A percentile compares a stretch with the other conserved stretches of the same genome.
These are phyloP conservation scores for Petrosia ficiformis DNA, from an alignment of 37 sponge, comb jelly and placozoan species.

Conservation along the genomic window DNA sequence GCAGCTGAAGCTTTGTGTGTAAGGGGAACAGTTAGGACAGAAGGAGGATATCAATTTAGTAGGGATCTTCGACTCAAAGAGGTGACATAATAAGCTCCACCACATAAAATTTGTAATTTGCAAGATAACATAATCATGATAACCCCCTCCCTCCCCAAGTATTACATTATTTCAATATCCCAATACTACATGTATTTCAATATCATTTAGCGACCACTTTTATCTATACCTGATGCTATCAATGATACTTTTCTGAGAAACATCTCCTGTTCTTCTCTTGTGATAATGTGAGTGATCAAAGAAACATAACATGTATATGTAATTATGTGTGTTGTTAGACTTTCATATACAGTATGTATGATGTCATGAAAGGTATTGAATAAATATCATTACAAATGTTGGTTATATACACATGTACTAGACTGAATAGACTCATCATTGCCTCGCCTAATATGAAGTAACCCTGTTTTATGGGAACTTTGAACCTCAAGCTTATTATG, in stretches of 20 bases:
- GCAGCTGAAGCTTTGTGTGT: slow-evolving; percentile 19
- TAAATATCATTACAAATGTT: no score
- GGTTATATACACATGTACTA: no score
- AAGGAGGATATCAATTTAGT: slow-evolving; percentile 47
- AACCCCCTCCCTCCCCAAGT: not conserved
- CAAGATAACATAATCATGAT: not conserved
- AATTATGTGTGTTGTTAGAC: no score
- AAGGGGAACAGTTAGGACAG: slow-evolving; percentile 17
- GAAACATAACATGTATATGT: no score
- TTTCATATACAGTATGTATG: no score
- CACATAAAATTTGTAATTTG: not conserved
- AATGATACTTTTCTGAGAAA: slow-evolving; percentile 20
- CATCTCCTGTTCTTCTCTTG: slow-evolving; percentile 30
- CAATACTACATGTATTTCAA: not conserved
- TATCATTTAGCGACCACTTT: slow-evolving; percentile 19
- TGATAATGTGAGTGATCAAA: slow-evolving; percentile 41
- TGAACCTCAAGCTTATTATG: no score
- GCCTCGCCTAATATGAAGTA: no score
- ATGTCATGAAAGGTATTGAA: no score
- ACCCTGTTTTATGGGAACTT: no score
- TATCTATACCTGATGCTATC: slow-evolving; percentile 10
- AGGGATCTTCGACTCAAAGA: slow-evolving; percentile 46
- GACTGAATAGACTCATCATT: no score
- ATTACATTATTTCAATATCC: not conserved
- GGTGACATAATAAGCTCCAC: no score